Conservation (phyloP, 53 echinoderm and acorn worm genomes). For the Luidia sarsii region DNA sequence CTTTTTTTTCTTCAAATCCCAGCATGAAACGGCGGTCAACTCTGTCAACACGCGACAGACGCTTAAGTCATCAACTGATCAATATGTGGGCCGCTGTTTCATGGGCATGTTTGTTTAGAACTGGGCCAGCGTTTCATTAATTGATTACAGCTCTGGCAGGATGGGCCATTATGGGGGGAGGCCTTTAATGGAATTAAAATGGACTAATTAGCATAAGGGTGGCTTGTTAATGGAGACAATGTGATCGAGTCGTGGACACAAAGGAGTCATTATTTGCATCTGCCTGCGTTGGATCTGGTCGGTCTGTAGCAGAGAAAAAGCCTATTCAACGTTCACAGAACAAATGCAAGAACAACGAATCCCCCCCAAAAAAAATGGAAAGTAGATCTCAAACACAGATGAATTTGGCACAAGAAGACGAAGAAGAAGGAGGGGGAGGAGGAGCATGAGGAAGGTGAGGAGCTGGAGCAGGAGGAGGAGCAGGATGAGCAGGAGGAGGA, state of each 20-base stretch:
- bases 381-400: too few species aligned
- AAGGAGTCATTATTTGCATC: slow-evolving; percentile 36
- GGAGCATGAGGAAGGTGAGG: too few species aligned
- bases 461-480: too few species aligned
- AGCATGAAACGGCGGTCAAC: slow-evolving; percentile 15
- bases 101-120: slow-evolving; percentile 22
- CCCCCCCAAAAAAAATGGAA: too few species aligned
- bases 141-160: slow-evolving; percentile 7
- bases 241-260: slow-evolving; percentile 10
- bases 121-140: slow-evolving; percentile 35
- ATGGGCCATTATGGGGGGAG: slow-evolving; percentile 19
- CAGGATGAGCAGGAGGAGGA: too few species aligned
- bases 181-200: slow-evolving; percentile 43
- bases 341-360: too few species aligned
- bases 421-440: too few species aligned
- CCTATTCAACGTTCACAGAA: too few species aligned
- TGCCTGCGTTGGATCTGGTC: not conserved
- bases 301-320: too few species aligned
- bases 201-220: slow-evolving; percentile 19
- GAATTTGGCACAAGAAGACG: too few species aligned
- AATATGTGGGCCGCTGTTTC: slow-evolving; percentile 11
- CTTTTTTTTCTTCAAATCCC: too few species aligned
- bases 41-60: slow-evolving; percentile 6
- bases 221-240: slow-evolving; percentile 18
- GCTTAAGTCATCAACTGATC: slow-evolving; percentile 44